These are phyloP conservation scores for Etia nguti DNA, from an alignment of 2,113 vertebrate genomes.

Conservation along the genomic window DNA sequence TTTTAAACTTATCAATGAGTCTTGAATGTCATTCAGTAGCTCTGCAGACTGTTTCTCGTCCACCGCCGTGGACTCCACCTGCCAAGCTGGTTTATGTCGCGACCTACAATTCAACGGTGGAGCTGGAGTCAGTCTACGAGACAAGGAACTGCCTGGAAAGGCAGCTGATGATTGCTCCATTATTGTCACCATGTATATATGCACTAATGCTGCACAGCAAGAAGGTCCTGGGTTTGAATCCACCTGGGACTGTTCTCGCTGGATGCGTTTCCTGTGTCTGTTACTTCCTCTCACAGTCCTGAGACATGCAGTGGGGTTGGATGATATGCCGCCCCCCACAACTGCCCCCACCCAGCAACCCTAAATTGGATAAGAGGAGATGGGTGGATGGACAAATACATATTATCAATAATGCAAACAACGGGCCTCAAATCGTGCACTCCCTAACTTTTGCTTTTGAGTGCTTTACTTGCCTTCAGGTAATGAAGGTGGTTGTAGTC, in stretches of 20 bases:
- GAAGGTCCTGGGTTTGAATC: not conserved
- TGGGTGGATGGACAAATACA: not conserved
- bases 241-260: not conserved
- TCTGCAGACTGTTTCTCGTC: not conserved
- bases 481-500: not conserved
- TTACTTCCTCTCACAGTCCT: not conserved
- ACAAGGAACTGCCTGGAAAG: not conserved
- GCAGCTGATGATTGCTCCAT: not conserved
- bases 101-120: not conserved
- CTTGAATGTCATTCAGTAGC: not conserved
- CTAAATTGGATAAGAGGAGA: not conserved
- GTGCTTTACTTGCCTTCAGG: not conserved
- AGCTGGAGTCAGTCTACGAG: fast-evolving
- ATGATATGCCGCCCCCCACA: too few relatives aligned
- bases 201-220: not conserved
- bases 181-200: not conserved
- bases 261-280: not conserved
- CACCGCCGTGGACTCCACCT: not conserved
- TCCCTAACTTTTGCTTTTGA: not conserved
- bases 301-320: not conserved
- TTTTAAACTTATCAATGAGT: not conserved
- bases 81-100: not conserved
- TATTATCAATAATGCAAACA: not conserved
- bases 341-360: not conserved
- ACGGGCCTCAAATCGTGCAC: fast-evolving